Conservation (phyloP, 2,113 vertebrate genomes). For the Empidonax traillii region DNA sequence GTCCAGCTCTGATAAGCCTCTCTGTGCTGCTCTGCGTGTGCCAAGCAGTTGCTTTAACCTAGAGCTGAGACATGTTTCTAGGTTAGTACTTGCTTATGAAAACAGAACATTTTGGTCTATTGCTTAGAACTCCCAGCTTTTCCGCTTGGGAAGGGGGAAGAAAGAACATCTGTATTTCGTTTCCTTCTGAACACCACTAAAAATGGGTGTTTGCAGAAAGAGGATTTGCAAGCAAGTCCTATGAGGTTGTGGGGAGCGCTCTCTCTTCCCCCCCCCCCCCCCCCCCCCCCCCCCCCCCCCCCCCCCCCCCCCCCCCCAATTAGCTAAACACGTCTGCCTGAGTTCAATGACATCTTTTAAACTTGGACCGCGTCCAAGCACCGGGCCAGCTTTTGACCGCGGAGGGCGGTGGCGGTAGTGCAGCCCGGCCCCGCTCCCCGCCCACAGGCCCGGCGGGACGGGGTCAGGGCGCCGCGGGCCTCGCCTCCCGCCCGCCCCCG, state of each 20-base stretch:
- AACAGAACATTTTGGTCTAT: not conserved
- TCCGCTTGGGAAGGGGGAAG: not conserved
- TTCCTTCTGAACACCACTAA: not conserved
- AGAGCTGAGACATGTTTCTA: not conserved
- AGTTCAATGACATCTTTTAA: rapidly evolving
- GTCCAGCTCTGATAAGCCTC: not conserved
- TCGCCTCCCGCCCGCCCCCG: not conserved
- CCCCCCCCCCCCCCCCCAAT: too few species aligned
- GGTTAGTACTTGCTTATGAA: not conserved
- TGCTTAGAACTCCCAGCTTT: too few species aligned
- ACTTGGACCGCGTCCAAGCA: rapidly evolving
- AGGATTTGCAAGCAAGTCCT: not conserved
- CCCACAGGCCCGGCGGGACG: not conserved
- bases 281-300: too few species aligned
- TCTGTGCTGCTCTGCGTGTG: not conserved
- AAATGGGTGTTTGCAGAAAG: rapidly evolving
- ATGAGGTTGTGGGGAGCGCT: not conserved
- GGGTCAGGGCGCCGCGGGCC: not conserved
- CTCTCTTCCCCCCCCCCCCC: too few species aligned
- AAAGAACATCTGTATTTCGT: not conserved
- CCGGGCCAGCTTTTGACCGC: not conserved
- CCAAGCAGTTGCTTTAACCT: not conserved
- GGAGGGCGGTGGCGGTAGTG: not conserved
- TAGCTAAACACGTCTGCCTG: rapidly evolving
- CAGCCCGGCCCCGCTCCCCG: not conserved